Evolutionary conservation across 2,888 invertebrate genomes (phyloP), one percentile per base, ranked within the genome.

Genomic region (Chesias legatella): DNA sequence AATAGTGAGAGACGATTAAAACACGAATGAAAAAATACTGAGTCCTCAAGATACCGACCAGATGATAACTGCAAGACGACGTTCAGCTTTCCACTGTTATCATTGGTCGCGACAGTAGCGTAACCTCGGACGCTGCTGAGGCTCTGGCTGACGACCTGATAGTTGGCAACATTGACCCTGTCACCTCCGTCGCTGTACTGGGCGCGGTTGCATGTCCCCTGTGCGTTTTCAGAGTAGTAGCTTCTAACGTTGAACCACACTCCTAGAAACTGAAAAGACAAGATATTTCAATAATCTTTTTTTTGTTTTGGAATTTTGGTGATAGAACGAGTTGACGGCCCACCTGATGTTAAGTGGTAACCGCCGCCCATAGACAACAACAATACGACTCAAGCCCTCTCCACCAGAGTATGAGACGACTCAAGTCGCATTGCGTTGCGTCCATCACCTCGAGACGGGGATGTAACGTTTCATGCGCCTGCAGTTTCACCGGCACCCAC

Each of bases 221-320:
- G 3, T 0, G 67, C 60, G 27, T 63, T 75, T 0, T 64, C 63
- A 0, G 77, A 69, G 27, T 67, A 60, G 49, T 88, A 88, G 36
- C 71, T 78, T 6, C 68, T 53, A 23, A 79, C 67, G 51, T 78
- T 60, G 33, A 80, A 73, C 86, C 86, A 88, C 1, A 63, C 31
- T 7, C 86, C 86, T 25, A 56, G 41, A 46, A 84, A 86, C 86
- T 88, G 50, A 10, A 51, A 50, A 29, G 3, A 17, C n/a, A 8
- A 8, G 4, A n/a, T 7, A 2, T 20, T 17, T 3, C 7, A 1
- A 2, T 6, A 5, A n/a, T n/a, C 10, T 26, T 26, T 1, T 4
- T 26, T 3, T 8, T 26, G 10, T 26, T 26, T 8, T 10, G 8
- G 2, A 7, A 24, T 24, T 26, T 5, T 9, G 10, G 6, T 7